Evolutionary conservation across 1,140 invertebrate genomes (phyloP), one percentile per base, ranked within the genome.

Genomic region (Nixonia krombeini): DNA sequence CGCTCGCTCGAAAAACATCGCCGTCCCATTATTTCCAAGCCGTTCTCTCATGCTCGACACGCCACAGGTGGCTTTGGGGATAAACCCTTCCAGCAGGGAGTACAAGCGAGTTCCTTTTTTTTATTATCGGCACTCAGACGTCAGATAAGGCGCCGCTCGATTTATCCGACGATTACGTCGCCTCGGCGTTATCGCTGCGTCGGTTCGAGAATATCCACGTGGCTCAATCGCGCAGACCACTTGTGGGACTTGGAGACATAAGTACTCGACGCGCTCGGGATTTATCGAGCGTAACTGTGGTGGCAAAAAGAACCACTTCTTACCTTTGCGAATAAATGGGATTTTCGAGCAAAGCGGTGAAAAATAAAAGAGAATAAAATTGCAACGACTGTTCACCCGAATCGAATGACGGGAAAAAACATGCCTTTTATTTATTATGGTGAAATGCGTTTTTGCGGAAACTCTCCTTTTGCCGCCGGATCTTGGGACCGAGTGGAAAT

Each of bases 1-100:
- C 63, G 56, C 57, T 61, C 53, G 58, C 57, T 68, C 57, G 65
- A 68, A 68, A 68, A 68, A 68, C 58, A 68, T 68, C 49, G 57
- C 53, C 58, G 65, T 68, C 62, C 65, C 65, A 68, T 68, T 68
- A 68, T 68, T 68, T 62, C 65, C 58, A 37, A 68, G 65, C 44
- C 63, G n/a, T n/a, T n/a, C n/a, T 68, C 65, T 68, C 58, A 51
- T 56, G 58, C 65, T 57, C 65, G 64, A 57, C 64, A 61, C 56
- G 64, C 64, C 53, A 68, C 64, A 68, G 64, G 64, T 67, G 64
- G 64, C 64, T 67, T 67, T 52, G 51, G 64, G 40, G 45, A 52
- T 53, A 71, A 65, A 67, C 51, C 68, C 55, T 66, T 71, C 45
- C 51, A 42, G 44, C 65, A 62, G 74, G 51, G 45, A 51, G 57